phyloP scores from a whole-genome alignment of 2,888 invertebrate genomes.

The Tachina grossa region DNA sequence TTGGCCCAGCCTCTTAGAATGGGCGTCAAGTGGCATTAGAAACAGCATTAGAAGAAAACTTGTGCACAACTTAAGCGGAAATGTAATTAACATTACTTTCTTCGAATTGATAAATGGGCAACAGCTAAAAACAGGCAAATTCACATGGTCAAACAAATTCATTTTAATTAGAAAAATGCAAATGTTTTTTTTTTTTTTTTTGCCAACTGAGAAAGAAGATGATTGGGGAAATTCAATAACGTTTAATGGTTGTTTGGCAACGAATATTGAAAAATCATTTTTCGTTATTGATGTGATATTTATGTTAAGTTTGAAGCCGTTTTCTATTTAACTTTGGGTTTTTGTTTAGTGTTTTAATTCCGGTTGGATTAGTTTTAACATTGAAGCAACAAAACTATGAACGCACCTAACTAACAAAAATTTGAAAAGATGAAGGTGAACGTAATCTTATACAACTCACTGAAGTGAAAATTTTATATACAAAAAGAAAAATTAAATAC shows the following conservation, averaged over 20 bases:
- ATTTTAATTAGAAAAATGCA: constrained; percentile 22
- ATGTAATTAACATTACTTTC: constrained; percentile 56
- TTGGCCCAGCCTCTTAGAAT: constrained; percentile 16
- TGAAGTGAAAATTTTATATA: no score
- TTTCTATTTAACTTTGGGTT: background rate
- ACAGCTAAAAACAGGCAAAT: background rate
- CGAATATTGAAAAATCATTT: background rate
- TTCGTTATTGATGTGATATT: no score
- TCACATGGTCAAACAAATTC: background rate
- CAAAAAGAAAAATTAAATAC: no score
- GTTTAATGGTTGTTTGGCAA: background rate
- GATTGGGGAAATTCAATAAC: background rate
- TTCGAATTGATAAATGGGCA: constrained; percentile 14
- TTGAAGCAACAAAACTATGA: no score
- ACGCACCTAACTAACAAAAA: no score
- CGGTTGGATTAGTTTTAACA: no score
- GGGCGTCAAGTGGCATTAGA: constrained; percentile 30
- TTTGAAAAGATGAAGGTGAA: no score
- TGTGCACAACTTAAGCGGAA: constrained; percentile 37
- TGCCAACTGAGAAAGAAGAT: background rate
- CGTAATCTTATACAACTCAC: no score
- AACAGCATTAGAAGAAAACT: constrained; percentile 10
- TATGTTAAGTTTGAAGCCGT: no score
- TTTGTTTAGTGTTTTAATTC: background rate
- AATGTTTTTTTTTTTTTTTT: background rate